Evolutionary conservation across 2,888 invertebrate genomes (phyloP).

Genomic region (Aspidiotus rigidus): DNA sequence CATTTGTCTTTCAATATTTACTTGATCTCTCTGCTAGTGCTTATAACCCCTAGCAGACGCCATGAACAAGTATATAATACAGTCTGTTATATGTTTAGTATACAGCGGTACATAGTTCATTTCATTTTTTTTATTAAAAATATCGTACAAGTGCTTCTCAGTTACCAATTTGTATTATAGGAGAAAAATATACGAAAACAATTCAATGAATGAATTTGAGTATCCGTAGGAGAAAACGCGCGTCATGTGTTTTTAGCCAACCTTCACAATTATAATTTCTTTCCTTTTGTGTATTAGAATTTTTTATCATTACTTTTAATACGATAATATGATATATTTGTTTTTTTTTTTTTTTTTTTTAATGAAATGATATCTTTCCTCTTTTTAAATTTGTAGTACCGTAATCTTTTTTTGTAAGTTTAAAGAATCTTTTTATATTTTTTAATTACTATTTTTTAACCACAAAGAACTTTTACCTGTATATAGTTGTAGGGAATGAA

Average conservation of each 20-base stretch:
- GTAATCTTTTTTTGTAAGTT: too few relatives aligned
- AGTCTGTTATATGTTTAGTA: conserved; percentile 14
- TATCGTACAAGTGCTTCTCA: conserved; percentile 32
- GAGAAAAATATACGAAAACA: too few relatives aligned
- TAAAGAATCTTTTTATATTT: too few relatives aligned
- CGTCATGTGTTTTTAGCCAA: conserved; percentile 11
- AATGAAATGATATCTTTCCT: neutral
- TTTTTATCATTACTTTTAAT: neutral
- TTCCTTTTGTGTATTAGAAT: neutral
- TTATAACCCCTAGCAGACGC: conserved; percentile 11
- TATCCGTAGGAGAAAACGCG: conserved; percentile 3
- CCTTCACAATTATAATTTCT: conserved; percentile 7
- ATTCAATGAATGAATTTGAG: neutral
- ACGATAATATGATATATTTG: neutral
- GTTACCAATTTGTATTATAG: conserved; percentile 31
- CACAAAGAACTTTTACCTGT: too few relatives aligned
- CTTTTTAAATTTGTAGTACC: too few relatives aligned
- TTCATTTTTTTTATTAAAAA: conserved; percentile 10
- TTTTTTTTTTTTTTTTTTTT: neutral
- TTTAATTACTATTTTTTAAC: too few relatives aligned
- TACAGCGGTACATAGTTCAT: conserved; percentile 28
- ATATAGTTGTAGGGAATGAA: too few relatives aligned
- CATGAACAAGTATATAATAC: conserved; percentile 10
- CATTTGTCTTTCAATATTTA: neutral
- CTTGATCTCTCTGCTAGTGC: neutral